phyloP scores from a whole-genome alignment of 37 sponge, comb jelly and placozoan species.

The Petrosia ficiformis region DNA sequence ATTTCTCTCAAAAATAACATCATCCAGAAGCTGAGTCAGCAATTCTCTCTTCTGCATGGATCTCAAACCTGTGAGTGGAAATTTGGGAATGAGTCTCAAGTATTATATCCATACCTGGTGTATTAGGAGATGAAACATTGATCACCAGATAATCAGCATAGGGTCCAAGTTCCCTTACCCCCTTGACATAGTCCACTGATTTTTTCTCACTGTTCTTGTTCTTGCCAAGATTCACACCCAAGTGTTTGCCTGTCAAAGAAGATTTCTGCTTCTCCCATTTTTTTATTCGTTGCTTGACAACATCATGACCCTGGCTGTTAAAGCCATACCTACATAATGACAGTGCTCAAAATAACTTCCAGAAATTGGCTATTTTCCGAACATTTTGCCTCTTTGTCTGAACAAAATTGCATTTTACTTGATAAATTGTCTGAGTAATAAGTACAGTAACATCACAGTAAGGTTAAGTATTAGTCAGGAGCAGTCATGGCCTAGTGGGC shows the following conservation, averaged over 20 bases:
- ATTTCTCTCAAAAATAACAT: slow-evolving; percentile 56
- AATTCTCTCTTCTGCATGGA: slow-evolving; percentile 73
- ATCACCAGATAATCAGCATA: slow-evolving; percentile 92
- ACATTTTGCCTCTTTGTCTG: no score
- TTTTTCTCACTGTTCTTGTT: slow-evolving; percentile 79
- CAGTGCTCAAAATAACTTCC: no score
- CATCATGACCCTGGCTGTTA: slow-evolving; percentile 76
- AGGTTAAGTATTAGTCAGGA: no score
- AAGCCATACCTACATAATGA: slow-evolving; percentile 74
- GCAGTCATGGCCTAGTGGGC: no score
- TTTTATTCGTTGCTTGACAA: slow-evolving; percentile 48
- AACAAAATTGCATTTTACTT: no score
- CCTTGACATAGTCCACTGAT: slow-evolving; percentile 68
- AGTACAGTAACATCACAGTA: no score
- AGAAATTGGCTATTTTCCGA: no score
- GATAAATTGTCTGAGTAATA: no score
- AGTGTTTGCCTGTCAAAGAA: background rate
- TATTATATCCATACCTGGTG: slow-evolving; percentile 73
- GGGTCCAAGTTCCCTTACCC: slow-evolving; percentile 70
- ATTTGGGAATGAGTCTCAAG: no score
- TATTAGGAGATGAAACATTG: slow-evolving; percentile 98
- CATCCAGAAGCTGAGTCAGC: slow-evolving; percentile 50
- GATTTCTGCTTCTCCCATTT: slow-evolving; percentile 9
- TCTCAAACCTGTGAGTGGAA: slow-evolving; percentile 82
- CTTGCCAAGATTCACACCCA: slow-evolving; percentile 96